Base-by-base conservation (phyloP, 1,140 invertebrate genomes). In the Leptinotarsa undecemlineata region DNA sequence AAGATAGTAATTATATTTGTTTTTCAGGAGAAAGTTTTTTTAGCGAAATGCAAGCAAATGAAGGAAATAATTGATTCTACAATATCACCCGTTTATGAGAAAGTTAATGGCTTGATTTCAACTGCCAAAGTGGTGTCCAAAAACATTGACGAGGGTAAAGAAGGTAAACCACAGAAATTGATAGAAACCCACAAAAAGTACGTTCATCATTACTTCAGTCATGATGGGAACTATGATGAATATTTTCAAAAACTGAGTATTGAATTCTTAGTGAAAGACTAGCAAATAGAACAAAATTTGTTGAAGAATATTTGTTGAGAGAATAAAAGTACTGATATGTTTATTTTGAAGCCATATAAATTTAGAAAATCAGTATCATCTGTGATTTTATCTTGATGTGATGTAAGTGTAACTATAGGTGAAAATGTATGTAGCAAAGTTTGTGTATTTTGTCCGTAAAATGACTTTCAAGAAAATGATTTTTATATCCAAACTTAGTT, bases 21-120 rank as follows among this genome's bases (percentile, higher is more conserved):
- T 42, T 72, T 72, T 64, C 47, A 72, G 71, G 71, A 63, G 63
- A 72, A 48, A 72, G 26, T 72, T 33, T 72, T 72, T 47, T 20
- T 72, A 15, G 71, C 60, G 1, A 72, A 64, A 64, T 72, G 71
- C 15, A 63, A 72, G 33, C 60, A 64, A 47, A 63, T 64, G 60
- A 72, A 72, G 42, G 71, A 72, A 72, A 20, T 19, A 0, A 61
- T 64, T 64, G 26, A 72, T 15, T 48, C 23, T n/a, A 33, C 3
- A 26, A 19, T 72, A 17, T 48, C 61, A 1, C 60, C 62, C 13
- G 23, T 72, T 42, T 48, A 68, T 68, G 51, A 71, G 14, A 71
- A 71, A 60, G 51, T 71, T 23, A 71, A 60, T 26, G 20, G 14
- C 48, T 11, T 69, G n/a, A 47, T 69, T 15, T 19, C 33, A 69